Evolutionary conservation across 2,797 vertebrate genomes (phyloP), one percentile per base, ranked within the genome.

Genomic region (Melopsittacus undulatus): DNA sequence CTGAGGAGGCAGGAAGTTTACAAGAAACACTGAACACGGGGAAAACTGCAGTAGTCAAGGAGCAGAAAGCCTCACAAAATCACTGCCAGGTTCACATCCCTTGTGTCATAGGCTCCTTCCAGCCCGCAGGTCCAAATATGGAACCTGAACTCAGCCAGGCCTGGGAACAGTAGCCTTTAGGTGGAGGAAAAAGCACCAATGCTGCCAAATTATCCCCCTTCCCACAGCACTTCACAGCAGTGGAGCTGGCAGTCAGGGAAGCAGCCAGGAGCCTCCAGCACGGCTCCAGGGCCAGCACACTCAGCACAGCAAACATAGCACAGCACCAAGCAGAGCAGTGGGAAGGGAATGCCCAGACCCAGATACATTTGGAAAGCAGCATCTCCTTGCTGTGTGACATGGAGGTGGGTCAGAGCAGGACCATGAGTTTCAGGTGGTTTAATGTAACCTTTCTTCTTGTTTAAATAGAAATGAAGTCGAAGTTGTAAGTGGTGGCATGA

Each of bases 271-370:
- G 49, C 1, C 36, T 43, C 45, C 46, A 67, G 36, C 29, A n/a
- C 0, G 0, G 75, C 40, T 64, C 57, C 8, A 9, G 5, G 9
- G 42, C 32, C 3, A 6, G 51, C 0, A 0, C 76, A 57, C 32
- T 68, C 3, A 0, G 66, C 45, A 63, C 23, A 62, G 52, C 26
- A 42, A 85, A 54, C 32, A 40, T 2, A 3, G 46, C 80, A 88
- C 18, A 90, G 77, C 56, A 76, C 70, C 1, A 1, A 87, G 78
- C n/a, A 82, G 11, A 54, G 54, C 3, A 1, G 21, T 48, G 49
- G 48, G 51, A 85, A 66, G 22, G 51, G 45, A 40, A 45, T 4
- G 1, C 43, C 38, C 10, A 1, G 45, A 94, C 57, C 26, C 1
- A 5, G 45, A 24, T 2, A 2, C 6, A 4, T 61, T 68, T 2